Evolutionary conservation across 2,888 invertebrate species (phyloP), one percentile per base, ranked within the genome.

Genomic region (Stenotaenia linearis): DNA sequence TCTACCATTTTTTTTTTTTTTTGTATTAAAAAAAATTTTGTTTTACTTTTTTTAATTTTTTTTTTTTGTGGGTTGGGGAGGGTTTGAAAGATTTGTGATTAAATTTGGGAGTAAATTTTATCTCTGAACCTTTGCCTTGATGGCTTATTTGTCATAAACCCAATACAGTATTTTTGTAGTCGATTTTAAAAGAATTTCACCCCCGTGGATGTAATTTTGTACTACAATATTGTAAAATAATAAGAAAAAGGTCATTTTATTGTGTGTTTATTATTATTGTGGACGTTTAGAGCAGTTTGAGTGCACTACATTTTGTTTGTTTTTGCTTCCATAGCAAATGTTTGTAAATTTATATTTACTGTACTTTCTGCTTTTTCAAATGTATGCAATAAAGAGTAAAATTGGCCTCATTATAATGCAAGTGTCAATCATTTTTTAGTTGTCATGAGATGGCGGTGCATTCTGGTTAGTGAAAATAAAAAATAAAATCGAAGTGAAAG

Each of bases 191-290:
- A 6, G 25, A 61, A 61, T 25, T 25, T 61, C 61, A 61, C 61
- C 61, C 61, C 61, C 25, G 61, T 61, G 61, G 23, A 25, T 61
- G 61, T 61, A 61, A 61, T 61, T 61, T 61, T 61, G 61, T 61
- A 61, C 61, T 10, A 61, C 23, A 28, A 25, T 61, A 61, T 61
- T 61, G 61, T 61, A 61, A 61, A 61, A 28, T 61, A 61, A 23
- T 12, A 61, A 23, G 9, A 25, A 61, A 25, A 61, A 61, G 25
- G 61, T 61, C 61, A 61, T 61, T 61, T 61, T 28, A 45, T 4
- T 45, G 45, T 45, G 15, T 45, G 12, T 25, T 61, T 61, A 5
- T 7, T 56, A 7, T 56, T 56, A 21, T 23, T 56, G 12, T 40
- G 12, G 12, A 32, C 9, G 9, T 6, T 32, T 32, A 32, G 32